Evolutionary conservation across 1,140 invertebrate genomes (phyloP).

Genomic region (Bombus superbus): DNA sequence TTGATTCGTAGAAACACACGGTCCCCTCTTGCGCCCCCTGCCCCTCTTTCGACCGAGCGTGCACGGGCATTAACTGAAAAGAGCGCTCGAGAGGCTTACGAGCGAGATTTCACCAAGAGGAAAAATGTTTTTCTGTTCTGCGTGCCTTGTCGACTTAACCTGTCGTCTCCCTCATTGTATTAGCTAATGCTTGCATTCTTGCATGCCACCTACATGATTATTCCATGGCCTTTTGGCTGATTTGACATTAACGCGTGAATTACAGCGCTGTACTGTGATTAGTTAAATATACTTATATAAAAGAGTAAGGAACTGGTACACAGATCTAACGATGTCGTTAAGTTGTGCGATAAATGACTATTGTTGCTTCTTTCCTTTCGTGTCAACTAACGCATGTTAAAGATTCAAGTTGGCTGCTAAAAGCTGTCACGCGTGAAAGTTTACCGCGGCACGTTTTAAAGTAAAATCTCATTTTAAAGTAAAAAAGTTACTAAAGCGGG

Average conservation of each 20-base stretch:
- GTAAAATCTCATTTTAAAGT: no score
- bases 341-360: no score
- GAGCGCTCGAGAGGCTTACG: constrained; percentile 24
- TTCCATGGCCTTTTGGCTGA: neutral
- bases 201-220: neutral
- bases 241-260: neutral
- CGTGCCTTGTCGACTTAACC: constrained; percentile 36
- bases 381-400: no score
- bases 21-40: neutral
- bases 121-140: constrained; percentile 46
- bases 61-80: constrained; percentile 52
- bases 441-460: no score
- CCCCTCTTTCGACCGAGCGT: neutral
- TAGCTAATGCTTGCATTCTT: neutral
- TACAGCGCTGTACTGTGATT: no score
- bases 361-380: no score
- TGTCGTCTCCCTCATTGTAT: neutral
- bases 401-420: no score
- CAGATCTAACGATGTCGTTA: no score
- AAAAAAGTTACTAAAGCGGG: no score
- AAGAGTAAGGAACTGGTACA: no score
- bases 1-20: constrained; percentile 55
- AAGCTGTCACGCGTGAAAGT: no score
- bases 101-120: constrained; percentile 30
- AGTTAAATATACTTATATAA: no score